Evolutionary conservation across 1,140 invertebrate species (phyloP), one percentile per base, ranked within the genome.

Genomic region (Episyrphus balteatus): DNA sequence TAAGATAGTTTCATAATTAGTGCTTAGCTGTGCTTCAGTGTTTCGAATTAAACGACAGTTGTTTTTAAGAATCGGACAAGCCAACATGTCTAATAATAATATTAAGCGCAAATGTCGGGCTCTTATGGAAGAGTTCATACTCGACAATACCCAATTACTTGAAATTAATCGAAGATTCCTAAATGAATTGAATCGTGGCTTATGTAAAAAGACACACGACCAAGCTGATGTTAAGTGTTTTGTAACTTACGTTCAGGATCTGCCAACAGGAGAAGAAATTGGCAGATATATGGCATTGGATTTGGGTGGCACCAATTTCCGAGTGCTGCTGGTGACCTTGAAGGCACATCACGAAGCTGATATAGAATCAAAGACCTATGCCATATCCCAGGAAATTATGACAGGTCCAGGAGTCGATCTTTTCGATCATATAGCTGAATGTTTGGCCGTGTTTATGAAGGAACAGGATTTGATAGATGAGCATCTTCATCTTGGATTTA

Each of bases 381-480:
- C 88, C 3, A 88, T 98, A 54, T 89, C 92, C 18, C 81, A 88
- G 59, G 73, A 80, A 47, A 82, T 98, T 39, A 96, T 97, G 91
- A 70, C 84, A 48, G 94, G 94, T 2, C 80, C 85, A 5, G 89
- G 92, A 5, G 70, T 71, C 31, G 78, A 83, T 71, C 72, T 99
- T 10, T 99, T 99, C 72, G 95, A 98, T 67, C 94, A 98, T 66
- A 98, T 99, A 57, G 95, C 95, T 34, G 84, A 92, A 55, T 98
- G 94, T 73, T 75, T 99, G 55, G 80, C 85, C 0, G 81, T 83
- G 48, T 99, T 99, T 65, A 86, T 97, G 73, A 85, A 80, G 34
- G 78, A 86, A n/a, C 72, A 86, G 30, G 74, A 82, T 7, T 64
- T 87, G 49, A 71, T 80, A 39, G 53, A 33, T 0, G 84, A 88